Conservation (phyloP, 2,797 vertebrate genomes). For the Pantherophis alleghaniensis region DNA sequence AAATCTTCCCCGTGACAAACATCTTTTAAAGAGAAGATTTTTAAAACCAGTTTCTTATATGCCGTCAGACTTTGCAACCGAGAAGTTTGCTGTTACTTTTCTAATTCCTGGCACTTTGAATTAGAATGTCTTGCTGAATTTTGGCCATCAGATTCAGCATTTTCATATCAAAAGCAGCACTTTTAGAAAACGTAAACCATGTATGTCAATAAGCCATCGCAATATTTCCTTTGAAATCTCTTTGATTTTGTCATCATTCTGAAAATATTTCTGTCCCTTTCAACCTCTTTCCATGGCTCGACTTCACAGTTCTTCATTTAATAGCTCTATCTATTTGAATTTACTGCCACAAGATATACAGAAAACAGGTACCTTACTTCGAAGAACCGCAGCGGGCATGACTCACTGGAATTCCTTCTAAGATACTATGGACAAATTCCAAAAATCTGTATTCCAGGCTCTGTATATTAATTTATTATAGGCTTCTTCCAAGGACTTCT, state of each 20-base stretch:
- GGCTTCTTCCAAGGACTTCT: neutral
- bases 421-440: neutral
- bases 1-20: neutral
- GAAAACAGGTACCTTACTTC: neutral
- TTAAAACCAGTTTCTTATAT: neutral
- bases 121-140: neutral
- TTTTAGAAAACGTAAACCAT: neutral
- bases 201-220: neutral
- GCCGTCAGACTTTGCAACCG: neutral
- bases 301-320: neutral
- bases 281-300: neutral
- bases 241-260: neutral
- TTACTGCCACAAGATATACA: neutral
- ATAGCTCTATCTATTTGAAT: neutral
- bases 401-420: slow-evolving; percentile 13
- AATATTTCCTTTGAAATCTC: neutral
- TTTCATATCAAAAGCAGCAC: neutral
- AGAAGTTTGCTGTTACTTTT: neutral
- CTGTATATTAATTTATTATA: neutral
- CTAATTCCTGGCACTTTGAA: neutral
- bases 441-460: neutral
- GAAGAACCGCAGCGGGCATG: neutral
- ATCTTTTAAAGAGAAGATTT: neutral
- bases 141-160: neutral
- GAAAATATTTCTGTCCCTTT: neutral